phyloP scores from a whole-genome alignment of 2,113 vertebrate genomes.

The Heterotilapia buettikoferi region DNA sequence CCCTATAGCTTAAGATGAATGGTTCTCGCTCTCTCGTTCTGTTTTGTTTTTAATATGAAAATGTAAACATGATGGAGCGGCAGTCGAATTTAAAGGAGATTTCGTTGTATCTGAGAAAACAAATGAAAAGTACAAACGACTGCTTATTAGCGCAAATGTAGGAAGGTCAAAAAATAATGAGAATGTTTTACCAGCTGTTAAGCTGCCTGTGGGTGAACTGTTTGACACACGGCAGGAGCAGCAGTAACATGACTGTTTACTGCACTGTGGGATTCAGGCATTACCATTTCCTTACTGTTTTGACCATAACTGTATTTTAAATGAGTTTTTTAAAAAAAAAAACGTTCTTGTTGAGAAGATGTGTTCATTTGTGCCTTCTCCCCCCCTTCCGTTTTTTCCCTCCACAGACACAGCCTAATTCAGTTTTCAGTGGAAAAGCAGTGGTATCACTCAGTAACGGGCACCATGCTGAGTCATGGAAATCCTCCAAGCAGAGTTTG shows the following conservation, averaged over 20 bases:
- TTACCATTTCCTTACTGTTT: not conserved
- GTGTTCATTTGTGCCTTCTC: not conserved
- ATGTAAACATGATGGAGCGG: not conserved
- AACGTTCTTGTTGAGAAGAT: not conserved
- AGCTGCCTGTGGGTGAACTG: not conserved
- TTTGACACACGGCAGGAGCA: not conserved
- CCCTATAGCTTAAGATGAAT: not conserved
- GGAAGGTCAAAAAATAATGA: not conserved
- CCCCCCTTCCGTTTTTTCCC: not conserved
- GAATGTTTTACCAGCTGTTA: not conserved
- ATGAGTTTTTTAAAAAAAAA: not conserved
- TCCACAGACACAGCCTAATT: constrained; percentile 31
- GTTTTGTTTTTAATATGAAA: not conserved
- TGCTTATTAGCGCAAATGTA: not conserved
- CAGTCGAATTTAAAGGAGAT: not conserved
- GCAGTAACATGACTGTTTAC: not conserved
- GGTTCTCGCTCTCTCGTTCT: not conserved
- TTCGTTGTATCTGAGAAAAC: not conserved
- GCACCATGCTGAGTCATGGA: constrained; percentile 52
- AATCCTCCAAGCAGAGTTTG: constrained; percentile 52
- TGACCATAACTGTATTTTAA: not conserved
- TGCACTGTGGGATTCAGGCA: not conserved
- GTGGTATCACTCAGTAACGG: constrained; percentile 49
- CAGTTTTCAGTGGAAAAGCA: constrained; percentile 37
- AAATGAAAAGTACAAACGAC: not conserved